A percentile compares a stretch with the other conserved stretches of the same genome.
phyloP scores from a whole-genome alignment of 1,140 invertebrate genomes.

The Oncopodura yosiiana region DNA sequence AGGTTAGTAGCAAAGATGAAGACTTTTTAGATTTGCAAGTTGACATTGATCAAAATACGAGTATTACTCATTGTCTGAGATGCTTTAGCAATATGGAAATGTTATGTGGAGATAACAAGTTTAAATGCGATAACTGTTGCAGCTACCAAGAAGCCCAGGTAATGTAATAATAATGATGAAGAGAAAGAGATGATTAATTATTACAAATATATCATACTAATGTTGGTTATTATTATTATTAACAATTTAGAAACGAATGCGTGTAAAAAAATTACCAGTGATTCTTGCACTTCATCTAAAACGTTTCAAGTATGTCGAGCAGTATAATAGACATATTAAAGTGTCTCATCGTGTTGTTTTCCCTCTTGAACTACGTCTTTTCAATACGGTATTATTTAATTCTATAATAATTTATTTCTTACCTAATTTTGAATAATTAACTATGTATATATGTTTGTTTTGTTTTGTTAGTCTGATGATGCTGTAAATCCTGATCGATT shows the following conservation, averaged over 20 bases:
- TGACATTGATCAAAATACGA: constrained; percentile 98
- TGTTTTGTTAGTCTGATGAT: constrained; percentile 75
- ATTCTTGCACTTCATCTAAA: constrained; percentile 96
- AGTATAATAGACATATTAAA: constrained; percentile 96
- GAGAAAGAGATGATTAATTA: background rate
- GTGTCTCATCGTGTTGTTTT: constrained; percentile 98
- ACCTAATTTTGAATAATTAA: background rate
- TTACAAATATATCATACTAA: background rate
- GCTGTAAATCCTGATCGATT: constrained; percentile 93
- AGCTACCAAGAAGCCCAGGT: constrained; percentile 97
- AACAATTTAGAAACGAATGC: constrained; percentile 89
- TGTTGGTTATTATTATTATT: constrained; percentile 35
- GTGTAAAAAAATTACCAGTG: constrained; percentile 95
- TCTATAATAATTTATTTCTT: constrained; percentile 30
- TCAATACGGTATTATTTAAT: constrained; percentile 87
- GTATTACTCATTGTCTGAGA: constrained; percentile 93
- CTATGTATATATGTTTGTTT: constrained; percentile 16
- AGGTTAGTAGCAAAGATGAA: constrained; percentile 95
- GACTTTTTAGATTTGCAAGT: constrained; percentile 98
- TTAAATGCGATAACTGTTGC: constrained; percentile 98
- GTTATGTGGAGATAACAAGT: constrained; percentile 98
- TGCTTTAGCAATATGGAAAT: constrained; percentile 98
- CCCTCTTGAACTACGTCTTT: constrained; percentile 90
- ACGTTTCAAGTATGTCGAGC: constrained; percentile 98
- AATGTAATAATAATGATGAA: constrained; percentile 36